These are phyloP conservation scores for Mirounga angustirostris DNA, from an alignment of 2,113 vertebrate genomes.

Conservation along the genomic window DNA sequence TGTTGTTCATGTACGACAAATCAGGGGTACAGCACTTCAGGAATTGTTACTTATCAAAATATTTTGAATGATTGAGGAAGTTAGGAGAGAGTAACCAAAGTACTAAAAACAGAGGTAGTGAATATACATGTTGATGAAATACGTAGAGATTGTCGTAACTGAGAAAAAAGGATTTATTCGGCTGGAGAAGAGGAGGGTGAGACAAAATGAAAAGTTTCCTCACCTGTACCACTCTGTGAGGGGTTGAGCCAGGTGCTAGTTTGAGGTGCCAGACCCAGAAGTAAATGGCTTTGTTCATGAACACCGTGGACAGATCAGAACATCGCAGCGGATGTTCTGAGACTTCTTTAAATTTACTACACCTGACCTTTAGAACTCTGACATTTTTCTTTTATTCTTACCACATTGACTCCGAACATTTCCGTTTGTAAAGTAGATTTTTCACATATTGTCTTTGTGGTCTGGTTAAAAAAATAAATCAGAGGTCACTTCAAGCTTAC, in stretches of 20 bases:
- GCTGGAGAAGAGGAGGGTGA: neutral
- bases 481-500: neutral
- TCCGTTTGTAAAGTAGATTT: constrained; percentile 26
- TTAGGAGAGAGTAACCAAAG: neutral
- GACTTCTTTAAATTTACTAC: neutral
- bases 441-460: neutral
- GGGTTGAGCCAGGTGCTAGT: neutral
- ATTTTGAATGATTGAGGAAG: constrained; percentile 15
- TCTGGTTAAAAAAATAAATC: constrained; percentile 34
- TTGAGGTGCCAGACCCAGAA: constrained; percentile 36
- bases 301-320: neutral
- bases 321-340: neutral
- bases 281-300: neutral
- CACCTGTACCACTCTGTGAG: neutral
- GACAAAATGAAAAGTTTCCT: constrained; percentile 21
- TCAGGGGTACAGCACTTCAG: neutral
- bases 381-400: constrained; percentile 32
- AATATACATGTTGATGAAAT: constrained; percentile 12
- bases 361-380: neutral
- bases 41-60: constrained; percentile 28
- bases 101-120: neutral
- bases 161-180: constrained; percentile 4
- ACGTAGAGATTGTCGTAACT: neutral
- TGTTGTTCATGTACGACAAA: neutral
- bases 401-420: neutral